Base-by-base conservation (phyloP, 2,113 vertebrate genomes). In the Chiloscyllium plagiosum region DNA sequence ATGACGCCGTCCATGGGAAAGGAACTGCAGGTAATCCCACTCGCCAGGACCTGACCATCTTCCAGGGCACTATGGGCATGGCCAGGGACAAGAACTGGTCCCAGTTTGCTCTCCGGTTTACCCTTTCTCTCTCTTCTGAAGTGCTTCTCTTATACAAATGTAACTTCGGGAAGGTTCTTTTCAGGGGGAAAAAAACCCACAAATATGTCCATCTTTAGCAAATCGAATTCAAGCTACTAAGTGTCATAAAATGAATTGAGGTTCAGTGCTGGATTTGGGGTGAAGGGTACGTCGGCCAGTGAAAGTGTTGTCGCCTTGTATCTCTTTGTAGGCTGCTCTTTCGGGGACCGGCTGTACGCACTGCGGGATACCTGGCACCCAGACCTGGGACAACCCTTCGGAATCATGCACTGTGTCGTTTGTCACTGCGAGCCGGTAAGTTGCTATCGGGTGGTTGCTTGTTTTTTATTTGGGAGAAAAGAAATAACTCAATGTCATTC, bases 291-390 rank as follows among this genome's bases (percentile, higher is more conserved):
- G n/a, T 37, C 4, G 10, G 26, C n/a, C 19, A n/a, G 33, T 19
- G 89, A n/a, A 66, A n/a, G 86, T 70, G 56, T 65, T n/a, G n/a
- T 87, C 24, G 37, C 6, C 15, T 24, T 72, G 5, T 50, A 66
- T 76, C 47, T 37, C 13, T 26, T 96, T 96, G 61, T 97, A 99
- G 99, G 99, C 97, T 99, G 99, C 96, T 97, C 98, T 13, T 99
- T 99, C 80, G 99, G 99, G 95, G 98, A 98, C 3, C 98, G 97
- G 2, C 98, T 98, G 96, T 99, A 99, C 94, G 98, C 98, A 10
- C 97, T 99, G 97, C 98, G 98, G 87, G 98, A 99, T 96, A 98
- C 98, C 37, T 99, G 99, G 99, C 99, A 99, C 96, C 99, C 99
- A 93, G 99, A 99, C 96, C 97, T 99, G 15, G 99, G 99, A 50